A percentile compares a stretch with the other conserved stretches of the same genome.
These are phyloP conservation scores for Thalassophryne amazonica DNA, from an alignment of 2,797 vertebrate species.

Conservation along the genomic window DNA sequence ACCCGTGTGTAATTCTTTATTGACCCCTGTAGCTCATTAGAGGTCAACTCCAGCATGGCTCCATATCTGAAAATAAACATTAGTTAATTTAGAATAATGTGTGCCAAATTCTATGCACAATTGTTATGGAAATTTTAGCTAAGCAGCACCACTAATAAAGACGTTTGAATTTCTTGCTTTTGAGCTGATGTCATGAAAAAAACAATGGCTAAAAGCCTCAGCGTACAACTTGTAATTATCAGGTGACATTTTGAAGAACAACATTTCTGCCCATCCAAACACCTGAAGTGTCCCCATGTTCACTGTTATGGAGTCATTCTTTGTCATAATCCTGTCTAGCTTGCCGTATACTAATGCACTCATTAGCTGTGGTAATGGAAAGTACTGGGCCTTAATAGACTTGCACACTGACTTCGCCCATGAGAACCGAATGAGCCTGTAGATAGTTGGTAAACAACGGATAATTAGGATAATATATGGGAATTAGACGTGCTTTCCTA, in stretches of 20 bases:
- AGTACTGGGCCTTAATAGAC: constrained; percentile 52
- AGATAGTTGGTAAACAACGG: constrained; percentile 64
- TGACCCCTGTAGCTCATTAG: too few species aligned
- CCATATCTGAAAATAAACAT: too few species aligned
- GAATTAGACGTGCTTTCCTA: constrained; percentile 45
- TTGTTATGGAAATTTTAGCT: too few species aligned
- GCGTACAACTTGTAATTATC: background rate
- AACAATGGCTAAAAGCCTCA: too few species aligned
- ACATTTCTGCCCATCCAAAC: background rate
- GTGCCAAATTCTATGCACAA: too few species aligned
- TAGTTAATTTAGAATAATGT: too few species aligned
- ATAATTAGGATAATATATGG: constrained; percentile 59
- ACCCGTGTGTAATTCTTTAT: too few species aligned
- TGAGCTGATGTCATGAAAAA: too few species aligned
- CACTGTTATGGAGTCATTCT: background rate
- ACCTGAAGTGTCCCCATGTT: background rate
- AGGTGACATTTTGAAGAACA: background rate
- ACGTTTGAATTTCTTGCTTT: too few species aligned
- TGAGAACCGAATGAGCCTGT: constrained; percentile 51
- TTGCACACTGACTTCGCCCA: constrained; percentile 52
- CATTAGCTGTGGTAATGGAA: constrained; percentile 55
- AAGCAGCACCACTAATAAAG: too few species aligned
- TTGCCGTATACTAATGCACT: constrained; percentile 31
- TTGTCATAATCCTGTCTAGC: background rate
- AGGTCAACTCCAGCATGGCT: too few species aligned